Evolutionary conservation across 2,113 vertebrate genomes (phyloP).

Genomic region (Mystacornis crossleyi): DNA sequence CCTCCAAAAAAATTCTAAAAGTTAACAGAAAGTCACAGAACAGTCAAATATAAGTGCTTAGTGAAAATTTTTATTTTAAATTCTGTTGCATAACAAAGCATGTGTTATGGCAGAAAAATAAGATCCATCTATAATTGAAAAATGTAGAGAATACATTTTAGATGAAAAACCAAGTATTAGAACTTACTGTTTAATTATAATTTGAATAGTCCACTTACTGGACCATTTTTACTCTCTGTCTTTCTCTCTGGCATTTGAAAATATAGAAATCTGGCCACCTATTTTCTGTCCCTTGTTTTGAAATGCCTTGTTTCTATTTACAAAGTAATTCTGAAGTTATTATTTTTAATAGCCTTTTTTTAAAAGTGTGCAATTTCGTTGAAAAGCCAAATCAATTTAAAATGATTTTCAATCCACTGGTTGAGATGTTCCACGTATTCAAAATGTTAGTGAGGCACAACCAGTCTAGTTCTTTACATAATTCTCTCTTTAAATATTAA

Average conservation of each 20-base stretch:
- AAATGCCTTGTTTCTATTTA: neutral
- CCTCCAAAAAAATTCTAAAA: neutral
- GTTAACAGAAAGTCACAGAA: neutral
- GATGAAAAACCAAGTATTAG: neutral
- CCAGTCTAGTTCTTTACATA: neutral
- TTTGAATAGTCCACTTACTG: neutral
- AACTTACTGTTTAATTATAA: neutral
- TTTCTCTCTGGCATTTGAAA: neutral
- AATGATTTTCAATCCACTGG: neutral
- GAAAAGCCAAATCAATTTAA: neutral
- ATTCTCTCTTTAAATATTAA: neutral
- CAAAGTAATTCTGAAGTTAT: neutral
- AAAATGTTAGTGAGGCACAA: neutral
- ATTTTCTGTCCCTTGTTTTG: neutral
- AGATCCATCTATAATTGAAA: neutral
- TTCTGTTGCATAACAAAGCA: neutral
- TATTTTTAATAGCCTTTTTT: neutral
- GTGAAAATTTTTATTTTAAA: neutral
- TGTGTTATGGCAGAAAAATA: neutral
- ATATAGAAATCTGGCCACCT: neutral
- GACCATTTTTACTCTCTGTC: neutral
- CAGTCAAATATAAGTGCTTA: neutral
- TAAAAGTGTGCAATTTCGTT: neutral
- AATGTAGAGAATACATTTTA: neutral
- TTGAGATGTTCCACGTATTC: neutral